Base-by-base conservation (phyloP, 2,797 vertebrate genomes). In the Cyprinodon diabolis region DNA sequence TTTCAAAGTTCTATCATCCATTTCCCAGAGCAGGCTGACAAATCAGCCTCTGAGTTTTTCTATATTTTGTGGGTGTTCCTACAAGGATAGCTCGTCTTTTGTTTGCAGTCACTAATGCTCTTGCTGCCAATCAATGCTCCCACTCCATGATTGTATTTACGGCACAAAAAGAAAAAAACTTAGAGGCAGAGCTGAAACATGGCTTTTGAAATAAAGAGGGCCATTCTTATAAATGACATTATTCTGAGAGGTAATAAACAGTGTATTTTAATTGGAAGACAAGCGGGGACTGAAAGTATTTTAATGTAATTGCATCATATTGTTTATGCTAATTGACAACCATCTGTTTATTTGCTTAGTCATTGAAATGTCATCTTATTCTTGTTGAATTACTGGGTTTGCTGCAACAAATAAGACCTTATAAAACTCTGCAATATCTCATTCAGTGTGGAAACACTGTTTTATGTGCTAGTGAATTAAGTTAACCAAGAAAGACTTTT, bases 41-140 rank as follows among this genome's bases (percentile, higher is more conserved):
- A 80, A 86, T 83, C 80, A 82, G 68, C 37, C 37, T 58, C 40
- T 23, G 48, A 43, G 48, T 67, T 78, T 72, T 74, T 72, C 62
- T 19, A 30, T 60, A 70, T 84, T 84, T 49, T 71, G 71, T 79
- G 77, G 70, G 74, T 70, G 77, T 76, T 79, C 78, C 66, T 51
- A 81, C 76, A 87, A 72, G 79, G 74, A 71, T 68, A 74, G 55
- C 60, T 81, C 71, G 79, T 68, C 51, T 83, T 80, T 84, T 82
- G 79, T 76, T 72, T 76, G 23, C 35, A 23, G 45, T 84, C 74
- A 72, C 67, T 77, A 82, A 81, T 71, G 79, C 69, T 68, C 66
- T 86, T 76, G 74, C 82, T 87, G 87, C 69, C 86, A 83, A 78
- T 91, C 78, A 88, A 51, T 48, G 80, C 65, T 68, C 68, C 81